Base-by-base conservation (phyloP, 53 echinoderm and acorn worm genomes). In the Paelopatides confundens region DNA sequence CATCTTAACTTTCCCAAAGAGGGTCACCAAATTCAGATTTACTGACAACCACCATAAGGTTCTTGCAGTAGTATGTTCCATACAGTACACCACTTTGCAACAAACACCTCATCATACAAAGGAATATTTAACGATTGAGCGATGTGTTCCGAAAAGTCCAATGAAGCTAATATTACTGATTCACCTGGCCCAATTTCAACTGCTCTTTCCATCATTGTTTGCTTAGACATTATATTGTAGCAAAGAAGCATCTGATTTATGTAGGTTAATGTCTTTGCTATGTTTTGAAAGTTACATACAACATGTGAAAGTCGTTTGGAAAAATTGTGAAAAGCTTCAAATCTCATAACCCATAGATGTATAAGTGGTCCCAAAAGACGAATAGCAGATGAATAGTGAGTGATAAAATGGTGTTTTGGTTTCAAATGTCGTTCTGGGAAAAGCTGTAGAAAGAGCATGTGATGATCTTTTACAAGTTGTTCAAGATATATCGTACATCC, bases 371-470 rank as follows among this genome's bases (percentile, higher is more conserved):
- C 92, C 21, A 85, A 33, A 3, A 32, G 39, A 18, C 33, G 53
- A 5, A 92, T 89, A 7, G 89, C 89, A 27, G 50, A 35, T 2
- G 88, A 71, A 53, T 92, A 92, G 27, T 92, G 88, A 2, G 67
- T 31, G 78, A 92, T 89, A 31, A 50, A 85, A 50, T 91, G 91
- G 76, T 91, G 91, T 48, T 91, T 87, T 1, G 87, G 91, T 71
- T 87, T 87, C n/a, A 86, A 68, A 39, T 86, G 66, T 33, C 76
- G 29, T 0, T 66, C 34, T 34, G 82, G 82, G 58, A 82, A 82
- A 3, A 82, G 21, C 35, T 92, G 63, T 10, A 70, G 77, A 40
- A 71, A 88, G n/a, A 50, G 37, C 21, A 68, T 88, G 35, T 92
- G 92, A 31, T 92, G 91, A 50, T 91, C 62, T 78, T 37, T 89